Evolutionary conservation across 2,113 vertebrate genomes (phyloP), one percentile per base, ranked within the genome.

Genomic region (Colossoma macropomum): DNA sequence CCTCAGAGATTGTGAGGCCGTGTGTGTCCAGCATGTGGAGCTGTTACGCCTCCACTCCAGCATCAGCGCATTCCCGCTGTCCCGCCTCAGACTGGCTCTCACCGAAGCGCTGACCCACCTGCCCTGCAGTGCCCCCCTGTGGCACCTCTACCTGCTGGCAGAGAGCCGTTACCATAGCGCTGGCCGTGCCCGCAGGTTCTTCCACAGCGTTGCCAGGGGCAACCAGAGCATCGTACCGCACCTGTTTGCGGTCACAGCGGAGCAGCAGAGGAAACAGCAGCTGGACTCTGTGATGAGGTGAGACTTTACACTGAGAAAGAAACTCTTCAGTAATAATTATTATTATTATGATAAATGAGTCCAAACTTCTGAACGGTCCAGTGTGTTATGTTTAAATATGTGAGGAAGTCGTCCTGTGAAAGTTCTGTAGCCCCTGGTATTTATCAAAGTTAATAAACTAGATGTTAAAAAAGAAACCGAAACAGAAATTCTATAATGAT

Each of bases 201-300:
- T 98, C 62, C 91, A 97, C 69, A 63, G 87, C 6, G 65, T 97
- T 75, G 92, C 92, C 77, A 95, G 92, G 91, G 91, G 89, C 81
- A 59, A 88, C 30, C 48, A 85, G 16, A 91, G 89, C 11, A 84
- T 98, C 84, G 92, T 97, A 88, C 98, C 98, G 0, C 95, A 93
- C 92, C 87, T 99, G 72, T 99, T 98, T 77, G 96, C 97, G 7
- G 94, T 99, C 75, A 94, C 94, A 76, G 95, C 96, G 10, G 98
- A 99, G 92, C 94, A 95, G 87, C 93, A 93, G 89, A 95, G 97
- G 86, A 98, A 96, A 89, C 95, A 93, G 48, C 93, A 97, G 75
- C 93, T 94, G 65, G 97, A 98, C 12, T 89, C 89, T 17, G 95
- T 96, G 63, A 96, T 95, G 87, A 96, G 96, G 98, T 99, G 92